These are phyloP conservation scores for Gymnocheta viridis DNA, from an alignment of 2,888 invertebrate species.

Conservation along the genomic window DNA sequence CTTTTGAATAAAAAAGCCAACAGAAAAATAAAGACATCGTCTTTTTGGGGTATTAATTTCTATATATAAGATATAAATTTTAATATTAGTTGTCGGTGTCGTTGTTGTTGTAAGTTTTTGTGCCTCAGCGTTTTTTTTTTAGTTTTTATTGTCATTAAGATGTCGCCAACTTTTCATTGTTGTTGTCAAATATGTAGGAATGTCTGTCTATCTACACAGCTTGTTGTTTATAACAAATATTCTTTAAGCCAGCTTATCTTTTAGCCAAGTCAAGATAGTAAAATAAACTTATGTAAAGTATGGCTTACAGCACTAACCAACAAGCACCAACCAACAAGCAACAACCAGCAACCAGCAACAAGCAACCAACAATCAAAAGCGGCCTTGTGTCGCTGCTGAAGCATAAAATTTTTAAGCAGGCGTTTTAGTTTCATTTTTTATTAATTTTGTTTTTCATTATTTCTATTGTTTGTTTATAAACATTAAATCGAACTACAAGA, in stretches of 20 bases:
- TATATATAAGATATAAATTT: constrained; percentile 59
- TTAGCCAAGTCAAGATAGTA: constrained; percentile 56
- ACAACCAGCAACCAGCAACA: not conserved
- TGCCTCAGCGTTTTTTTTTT: not conserved
- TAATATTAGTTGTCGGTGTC: constrained; percentile 39
- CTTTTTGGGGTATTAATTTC: constrained; percentile 32
- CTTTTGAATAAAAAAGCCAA: constrained; percentile 35
- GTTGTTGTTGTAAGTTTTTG: constrained; percentile 18
- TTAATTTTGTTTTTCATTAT: constrained; percentile 9
- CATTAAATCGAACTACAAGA: constrained; percentile 51
- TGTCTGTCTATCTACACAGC: constrained; percentile 6
- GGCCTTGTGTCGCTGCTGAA: constrained; percentile 14
- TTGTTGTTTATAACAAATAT: constrained; percentile 58
- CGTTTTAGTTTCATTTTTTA: constrained; percentile 28
- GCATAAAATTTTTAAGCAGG: constrained; percentile 52
- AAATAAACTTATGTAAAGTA: constrained; percentile 52
- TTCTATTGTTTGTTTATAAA: constrained; percentile 47
- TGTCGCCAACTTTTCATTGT: constrained; percentile 62
- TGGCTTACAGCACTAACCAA: constrained; percentile 33
- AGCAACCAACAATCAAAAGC: not conserved
- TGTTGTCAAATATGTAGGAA: constrained; percentile 36
- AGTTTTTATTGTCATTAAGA: constrained; percentile 54
- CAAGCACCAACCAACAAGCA: not conserved
- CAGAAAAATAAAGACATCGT: constrained; percentile 57
- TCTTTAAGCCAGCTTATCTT: constrained; percentile 64